Base-by-base conservation (phyloP, 1,140 invertebrate genomes). In the Drosophila sechellia region DNA sequence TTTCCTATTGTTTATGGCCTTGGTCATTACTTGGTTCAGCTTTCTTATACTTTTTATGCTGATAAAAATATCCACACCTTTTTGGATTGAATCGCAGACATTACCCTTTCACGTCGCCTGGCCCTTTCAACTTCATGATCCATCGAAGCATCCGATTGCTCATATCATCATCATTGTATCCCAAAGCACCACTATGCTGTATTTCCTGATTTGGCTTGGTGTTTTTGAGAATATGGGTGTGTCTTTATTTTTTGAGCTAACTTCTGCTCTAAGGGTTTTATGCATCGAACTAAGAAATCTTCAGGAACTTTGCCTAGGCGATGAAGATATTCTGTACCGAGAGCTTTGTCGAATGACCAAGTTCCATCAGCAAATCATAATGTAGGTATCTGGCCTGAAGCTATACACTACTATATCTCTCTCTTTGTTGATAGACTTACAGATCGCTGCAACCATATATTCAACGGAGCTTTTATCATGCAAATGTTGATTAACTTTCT, bases 311-410 rank as follows among this genome's bases (percentile, higher is more conserved):
- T 65, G 55, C 31, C 10, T 55, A 0, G 37, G 20, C 0, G 39
- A 78, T 52, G 55, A 56, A 5, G 1, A 25, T 0, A 2, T 17
- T 1, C 55, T 69, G 43, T 49, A n/a, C 1, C 2, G 0, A 0
- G 65, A 86, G 17, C n/a, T 85, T 0, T 34, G 27, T 10, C 42
- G 55, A 4, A 25, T 77, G 15, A 35, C 48, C 0, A 11, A 20
- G 5, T 57, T 53, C 39, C 81, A 85, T 48, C 81, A 86, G 27
- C 31, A 55, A 11, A 78, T 81, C 34, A 80, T 85, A 0, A 0
- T 22, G 65, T 84, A 2, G 46, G 65, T 11, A 15, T 0, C 37
- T n/a, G 3, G 1, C 6, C 15, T 1, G 3, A 2, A n/a, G 10
- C 20, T 3, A 6, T 12, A 12, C 3, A 11, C 13, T n/a, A n/a